A percentile compares a stretch with the other conserved stretches of the same genome.
Evolutionary conservation across 2,888 invertebrate genomes (phyloP).

Genomic region (Leptopilina myrica): DNA sequence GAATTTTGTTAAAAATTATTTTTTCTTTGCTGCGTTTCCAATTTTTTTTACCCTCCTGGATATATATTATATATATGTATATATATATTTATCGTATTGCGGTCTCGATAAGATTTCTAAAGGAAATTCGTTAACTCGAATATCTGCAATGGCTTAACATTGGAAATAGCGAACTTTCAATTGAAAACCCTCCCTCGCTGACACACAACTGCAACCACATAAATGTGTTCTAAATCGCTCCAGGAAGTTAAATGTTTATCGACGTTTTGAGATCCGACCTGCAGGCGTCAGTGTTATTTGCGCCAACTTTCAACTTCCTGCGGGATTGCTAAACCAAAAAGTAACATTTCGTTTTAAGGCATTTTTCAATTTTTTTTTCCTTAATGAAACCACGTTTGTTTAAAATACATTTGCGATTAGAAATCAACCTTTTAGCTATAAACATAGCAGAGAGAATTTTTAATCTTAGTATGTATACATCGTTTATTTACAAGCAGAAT

Average conservation of each 20-base stretch:
- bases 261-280: slow-evolving; percentile 6
- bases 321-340: not conserved
- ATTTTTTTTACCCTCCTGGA: too few relatives aligned
- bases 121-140: slow-evolving; percentile 14
- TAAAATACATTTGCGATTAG: too few relatives aligned
- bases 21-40: too few relatives aligned
- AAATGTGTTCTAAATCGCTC: slow-evolving; percentile 17
- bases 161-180: slow-evolving; percentile 1
- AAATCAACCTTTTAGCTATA: too few relatives aligned
- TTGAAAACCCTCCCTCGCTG: not conserved
- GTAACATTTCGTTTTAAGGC: not conserved
- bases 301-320: slow-evolving; percentile 5
- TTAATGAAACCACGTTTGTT: too few relatives aligned
- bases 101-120: not conserved
- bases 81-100: too few relatives aligned
- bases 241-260: slow-evolving; percentile 19
- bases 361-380: too few relatives aligned
- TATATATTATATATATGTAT: too few relatives aligned
- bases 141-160: not conserved
- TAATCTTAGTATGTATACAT: too few relatives aligned
- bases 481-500: too few relatives aligned
- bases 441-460: too few relatives aligned
- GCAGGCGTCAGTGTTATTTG: not conserved
- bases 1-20: too few relatives aligned
- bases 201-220: not conserved